These are phyloP conservation scores for Centropus bengalensis DNA, from an alignment of 2,113 vertebrate genomes.

Conservation along the genomic window DNA sequence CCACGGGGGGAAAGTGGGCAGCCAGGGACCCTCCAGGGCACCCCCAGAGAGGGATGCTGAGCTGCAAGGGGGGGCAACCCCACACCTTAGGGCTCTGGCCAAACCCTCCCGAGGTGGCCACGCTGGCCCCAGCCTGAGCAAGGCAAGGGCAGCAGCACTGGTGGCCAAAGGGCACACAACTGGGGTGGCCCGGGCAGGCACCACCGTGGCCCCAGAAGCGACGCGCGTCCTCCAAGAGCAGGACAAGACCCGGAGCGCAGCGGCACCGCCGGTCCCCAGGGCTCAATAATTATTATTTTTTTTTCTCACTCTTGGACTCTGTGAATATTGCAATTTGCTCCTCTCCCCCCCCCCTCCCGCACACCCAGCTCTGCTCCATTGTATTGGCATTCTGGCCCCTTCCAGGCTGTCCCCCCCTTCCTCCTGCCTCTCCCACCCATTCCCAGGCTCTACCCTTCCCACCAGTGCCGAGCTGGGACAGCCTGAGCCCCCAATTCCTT, in stretches of 20 bases:
- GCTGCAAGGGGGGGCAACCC: not conserved
- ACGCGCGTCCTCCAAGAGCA: not conserved
- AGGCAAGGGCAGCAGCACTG: not conserved
- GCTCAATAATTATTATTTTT: not conserved
- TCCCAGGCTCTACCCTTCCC: constrained; percentile 56
- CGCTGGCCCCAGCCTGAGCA: fast-evolving
- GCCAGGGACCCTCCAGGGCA: not conserved
- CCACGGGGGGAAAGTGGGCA: not conserved
- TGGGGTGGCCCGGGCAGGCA: no score
- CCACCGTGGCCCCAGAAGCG: no score
- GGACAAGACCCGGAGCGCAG: not conserved
- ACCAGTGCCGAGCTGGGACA: constrained; percentile 28
- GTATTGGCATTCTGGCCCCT: constrained; percentile 18
- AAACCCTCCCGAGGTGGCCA: not conserved
- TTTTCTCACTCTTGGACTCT: not conserved
- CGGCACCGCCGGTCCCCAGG: not conserved
- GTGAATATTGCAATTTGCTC: constrained; percentile 46
- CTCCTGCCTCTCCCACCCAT: not conserved
- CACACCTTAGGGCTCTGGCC: fast-evolving
- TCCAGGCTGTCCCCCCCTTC: not conserved
- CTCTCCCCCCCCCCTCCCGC: not conserved
- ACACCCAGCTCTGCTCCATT: constrained; percentile 37
- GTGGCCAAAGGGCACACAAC: not conserved
- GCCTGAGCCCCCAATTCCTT: constrained; percentile 34
- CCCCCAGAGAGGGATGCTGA: not conserved